Base-by-base conservation (phyloP, 2,888 invertebrate genomes). In the Oxycera nigricornis region DNA sequence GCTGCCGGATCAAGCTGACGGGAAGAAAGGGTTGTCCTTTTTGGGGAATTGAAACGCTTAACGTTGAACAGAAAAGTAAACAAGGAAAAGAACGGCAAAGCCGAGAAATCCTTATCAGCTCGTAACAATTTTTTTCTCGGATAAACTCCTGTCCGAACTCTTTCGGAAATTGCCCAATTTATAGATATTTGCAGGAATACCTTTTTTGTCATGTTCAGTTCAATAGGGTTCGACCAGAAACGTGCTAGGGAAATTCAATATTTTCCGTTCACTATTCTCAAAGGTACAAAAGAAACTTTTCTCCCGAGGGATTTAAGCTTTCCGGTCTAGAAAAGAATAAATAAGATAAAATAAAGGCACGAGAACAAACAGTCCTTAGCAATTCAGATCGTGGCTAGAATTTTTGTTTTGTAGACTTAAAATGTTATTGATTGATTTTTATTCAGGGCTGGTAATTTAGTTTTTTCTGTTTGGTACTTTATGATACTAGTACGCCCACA, bases 131-230 rank as follows among this genome's bases (percentile, higher is more conserved):
- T 30, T 30, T 31, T 61, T 2, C n/a, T 17, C 61, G 11, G 11
- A 14, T 22, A 55, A 22, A 55, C 24, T 55, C 55, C 11, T 22
- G 17, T 55, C 4, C 55, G 1, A 9, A 28, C 30, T 31, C 30
- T 17, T 14, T 62, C 31, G 62, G 62, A 62, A 62, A 62, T 20
- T 62, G 35, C 22, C 62, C 62, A 62, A 62, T 62, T 35, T 62
- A 35, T 17, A 7, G 35, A 62, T 62, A 35, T 62, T 62, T 22
- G 22, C 20, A 22, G 24, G 20, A 24, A 20, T 1, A 17, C 20
- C 39, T 62, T 39, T 2, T 35, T 20, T 20, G 20, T 11, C 35
- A 35, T 35, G 62, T 20, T 31, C 31, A 2, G 22, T 35, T 62
- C 35, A 35, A 62, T 35, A 17, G 22, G 22, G 14, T 30, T 31